Base-by-base conservation (phyloP, 2,797 vertebrate genomes). In the Poecilia wingei region DNA sequence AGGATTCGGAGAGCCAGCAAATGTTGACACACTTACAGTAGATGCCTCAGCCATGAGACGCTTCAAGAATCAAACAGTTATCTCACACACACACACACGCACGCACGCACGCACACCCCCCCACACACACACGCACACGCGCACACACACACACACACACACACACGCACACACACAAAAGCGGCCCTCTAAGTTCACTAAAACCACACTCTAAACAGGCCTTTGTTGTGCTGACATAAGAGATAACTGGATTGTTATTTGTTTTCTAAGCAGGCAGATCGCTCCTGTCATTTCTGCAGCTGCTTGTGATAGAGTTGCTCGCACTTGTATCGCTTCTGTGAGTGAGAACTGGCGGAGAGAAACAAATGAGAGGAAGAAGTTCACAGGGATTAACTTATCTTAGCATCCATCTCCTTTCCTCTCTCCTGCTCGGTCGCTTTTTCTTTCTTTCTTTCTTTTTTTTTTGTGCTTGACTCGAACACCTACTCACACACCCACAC, bases 191-290 rank as follows among this genome's bases (percentile, higher is more conserved):
- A 93, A 93, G 94, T 95, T 94, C 90, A 93, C 93, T 94, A 92
- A 94, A 94, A 94, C 93, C 93, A 91, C 91, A 93, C 91, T 94
- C 84, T 85, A 94, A 94, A 94, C 92, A 91, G 86, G 82, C 87
- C 92, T 94, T 94, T 95, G 94, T 95, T 94, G 92, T 92, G 91
- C 92, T 91, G 94, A 95, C 94, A 93, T 93, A 91, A 92, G 93
- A 94, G 92, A 95, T 92, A 94, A 94, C 93, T 94, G 89, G 90
- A 92, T 94, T 92, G 93, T 93, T 94, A 93, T 94, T 94, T 94
- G 93, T 95, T 94, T 94, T 93, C 90, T 87, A 90, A 94, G 92
- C 91, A 88, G 88, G 84, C 93, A 93, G 93, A 92, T 93, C 84
- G 80, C 90, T 94, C 90, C 87, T 93, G 93, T 94, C 93, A 94